Evolutionary conservation across 92 coral and sea anemone species (phyloP), one percentile per base, ranked within the genome.

Genomic region (Actinernus sp.): DNA sequence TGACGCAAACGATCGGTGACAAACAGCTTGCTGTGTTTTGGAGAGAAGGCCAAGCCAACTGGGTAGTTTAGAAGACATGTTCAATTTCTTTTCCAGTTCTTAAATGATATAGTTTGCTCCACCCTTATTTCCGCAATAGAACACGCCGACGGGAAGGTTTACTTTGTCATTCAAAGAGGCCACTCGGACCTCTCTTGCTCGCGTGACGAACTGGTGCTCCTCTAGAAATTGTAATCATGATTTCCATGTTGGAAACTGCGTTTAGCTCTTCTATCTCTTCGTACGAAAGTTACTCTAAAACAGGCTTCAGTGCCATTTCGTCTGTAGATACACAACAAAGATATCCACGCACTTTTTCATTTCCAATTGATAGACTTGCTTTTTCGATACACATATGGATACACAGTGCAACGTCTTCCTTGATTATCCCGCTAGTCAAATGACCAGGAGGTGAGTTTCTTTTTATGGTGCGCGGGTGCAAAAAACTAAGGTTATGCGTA

Each of bases 281-380:
- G n/a, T n/a, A n/a, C n/a, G n/a, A n/a, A n/a, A n/a, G n/a, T n/a
- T 77, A 68, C 61, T 77, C 78, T 26, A 77, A 4, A 3, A 68
- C 40, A 5, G 84, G 84, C 27, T 77, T 68, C 7, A 77, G 20
- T 26, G 84, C 84, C 84, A 68, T 77, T 57, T 77, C 78, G 39
- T 68, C 84, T 25, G 70, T 77, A 10, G 84, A 57, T 39, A 77
- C 5, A 48, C 60, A 77, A 48, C 68, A 54, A 20, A 77, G 31
- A 77, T 40, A 77, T 54, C 78, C 84, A 43, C 62, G 32, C 12
- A 68, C 21, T 29, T 56, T 23, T 20, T 68, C 49, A 36, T 18
- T 77, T 34, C 55, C 16, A 37, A 77, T 77, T 43, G 70, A 2
- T 9, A 76, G 55, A n/a, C 18, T 23, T 4, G 10, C 34, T 49